Evolutionary conservation across 2,888 invertebrate genomes (phyloP).

Genomic region (Dorcus parallelipipedus): DNA sequence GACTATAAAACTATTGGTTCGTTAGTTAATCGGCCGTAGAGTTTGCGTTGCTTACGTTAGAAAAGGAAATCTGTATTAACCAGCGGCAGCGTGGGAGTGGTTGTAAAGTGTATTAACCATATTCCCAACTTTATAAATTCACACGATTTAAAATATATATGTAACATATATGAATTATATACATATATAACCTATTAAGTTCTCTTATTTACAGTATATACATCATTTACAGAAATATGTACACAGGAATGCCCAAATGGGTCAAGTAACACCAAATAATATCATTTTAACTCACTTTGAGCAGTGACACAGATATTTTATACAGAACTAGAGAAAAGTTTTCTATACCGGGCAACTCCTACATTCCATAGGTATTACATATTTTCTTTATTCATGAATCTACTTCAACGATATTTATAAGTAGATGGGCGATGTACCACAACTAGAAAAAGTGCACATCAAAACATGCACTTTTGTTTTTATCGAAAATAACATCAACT

Average conservation of each 20-base stretch:
- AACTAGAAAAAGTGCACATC: no score
- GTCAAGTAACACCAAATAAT: conserved; percentile 39
- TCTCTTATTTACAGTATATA: conserved; percentile 48
- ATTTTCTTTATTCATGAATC: no score
- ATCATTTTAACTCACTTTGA: conserved; percentile 34
- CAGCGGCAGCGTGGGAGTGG: conserved; percentile 33
- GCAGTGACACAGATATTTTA: conserved; percentile 24
- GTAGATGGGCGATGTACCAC: no score
- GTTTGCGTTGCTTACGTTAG: background rate
- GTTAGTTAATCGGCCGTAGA: no score
- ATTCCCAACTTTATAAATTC: conserved; percentile 32
- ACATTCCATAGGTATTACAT: no score
- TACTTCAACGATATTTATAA: no score
- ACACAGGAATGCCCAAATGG: conserved; percentile 45
- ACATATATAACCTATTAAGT: conserved; percentile 21
- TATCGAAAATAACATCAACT: no score
- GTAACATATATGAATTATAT: conserved; percentile 22
- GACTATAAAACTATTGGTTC: no score
- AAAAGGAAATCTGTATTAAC: background rate
- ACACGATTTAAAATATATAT: conserved; percentile 47
- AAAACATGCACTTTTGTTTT: no score
- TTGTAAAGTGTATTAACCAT: conserved; percentile 30
- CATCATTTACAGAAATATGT: conserved; percentile 41
- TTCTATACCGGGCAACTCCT: conserved; percentile 1
- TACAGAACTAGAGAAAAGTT: conserved; percentile 13